Base-by-base conservation (phyloP, 2,888 invertebrate genomes). In the Parascotia fuliginaria region DNA sequence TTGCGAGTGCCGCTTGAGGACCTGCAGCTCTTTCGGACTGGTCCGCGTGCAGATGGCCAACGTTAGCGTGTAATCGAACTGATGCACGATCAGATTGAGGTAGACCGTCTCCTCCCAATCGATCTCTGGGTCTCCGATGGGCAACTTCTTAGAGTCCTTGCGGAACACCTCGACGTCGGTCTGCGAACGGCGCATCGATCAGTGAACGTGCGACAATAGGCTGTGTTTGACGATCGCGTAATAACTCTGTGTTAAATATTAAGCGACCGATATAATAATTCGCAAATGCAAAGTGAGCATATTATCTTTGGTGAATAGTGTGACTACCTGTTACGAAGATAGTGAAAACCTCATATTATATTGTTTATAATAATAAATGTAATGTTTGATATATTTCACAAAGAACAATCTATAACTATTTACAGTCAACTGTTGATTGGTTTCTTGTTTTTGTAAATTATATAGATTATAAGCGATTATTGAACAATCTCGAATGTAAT, bases 51-150 rank as follows among this genome's bases (percentile, higher is more conserved):
- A 99, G 77, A 99, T 97, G 63, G 99, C 99, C 85, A 99, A 94
- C 34, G 99, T 99, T 55, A 99, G 94, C 54, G 97, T 98, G 91
- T 99, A 99, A 87, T 99, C 98, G 91, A 99, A 97, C 93, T 99
- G 99, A 91, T 99, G 99, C 82, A 99, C 96, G 74, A 99, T 96
- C 85, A 99, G 94, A 93, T 99, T 99, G 67, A 99, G 94, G 92
- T 99, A 99, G 61, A 99, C 98, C 49, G 99, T 99, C 93, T 99
- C 99, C 91, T 99, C 99, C 99, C 99, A 99, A 91, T 99, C 98
- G 74, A 99, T 96, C 80, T 97, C 97, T 33, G 97, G 96, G 92
- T 99, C 98, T 54, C 98, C 98, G 76, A 98, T 97, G 42, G 99
- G 99, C 77, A 99, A 93, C 88, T 98, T 98, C 81, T 98, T 96